Conservation (phyloP, 2,888 invertebrate genomes). For the Nomada ruficornis region DNA sequence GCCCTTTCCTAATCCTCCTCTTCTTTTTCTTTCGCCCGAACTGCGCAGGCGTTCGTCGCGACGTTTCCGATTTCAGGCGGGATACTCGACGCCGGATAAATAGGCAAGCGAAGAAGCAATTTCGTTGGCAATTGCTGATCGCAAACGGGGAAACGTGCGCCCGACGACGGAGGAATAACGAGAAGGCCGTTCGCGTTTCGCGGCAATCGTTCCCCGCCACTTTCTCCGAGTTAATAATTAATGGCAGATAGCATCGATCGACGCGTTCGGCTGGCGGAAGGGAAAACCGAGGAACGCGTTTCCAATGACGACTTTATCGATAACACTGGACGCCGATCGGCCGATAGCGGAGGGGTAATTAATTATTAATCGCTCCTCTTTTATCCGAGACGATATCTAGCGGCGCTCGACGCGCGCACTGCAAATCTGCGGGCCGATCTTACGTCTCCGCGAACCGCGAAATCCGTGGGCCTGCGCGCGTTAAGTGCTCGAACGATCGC, state of each 20-base stretch:
- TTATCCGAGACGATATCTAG: constrained; percentile 24
- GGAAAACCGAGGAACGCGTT: constrained; percentile 26
- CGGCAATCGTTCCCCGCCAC: background rate
- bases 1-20: background rate
- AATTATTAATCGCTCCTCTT: constrained; percentile 46
- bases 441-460: background rate
- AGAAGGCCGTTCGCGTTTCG: background rate
- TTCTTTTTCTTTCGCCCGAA: background rate
- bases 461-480: background rate
- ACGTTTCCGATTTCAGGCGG: background rate
- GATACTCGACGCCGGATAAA: too few relatives aligned
- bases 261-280: background rate
- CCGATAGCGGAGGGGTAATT: constrained; percentile 38
- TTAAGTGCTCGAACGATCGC: too few relatives aligned
- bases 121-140: background rate
- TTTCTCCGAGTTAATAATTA: constrained; percentile 23
- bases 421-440: constrained; percentile 11
- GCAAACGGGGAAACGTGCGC: background rate
- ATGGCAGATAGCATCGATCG: constrained; percentile 22
- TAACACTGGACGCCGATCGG: constrained; percentile 39
- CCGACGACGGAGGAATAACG: background rate
- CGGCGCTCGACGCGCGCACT: background rate
- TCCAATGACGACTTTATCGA: constrained; percentile 50
- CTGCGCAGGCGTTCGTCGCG: background rate
- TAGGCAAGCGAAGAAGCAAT: background rate